Base-by-base conservation (phyloP, 2,888 invertebrate genomes). In the Phoenoteleia sp. region DNA sequence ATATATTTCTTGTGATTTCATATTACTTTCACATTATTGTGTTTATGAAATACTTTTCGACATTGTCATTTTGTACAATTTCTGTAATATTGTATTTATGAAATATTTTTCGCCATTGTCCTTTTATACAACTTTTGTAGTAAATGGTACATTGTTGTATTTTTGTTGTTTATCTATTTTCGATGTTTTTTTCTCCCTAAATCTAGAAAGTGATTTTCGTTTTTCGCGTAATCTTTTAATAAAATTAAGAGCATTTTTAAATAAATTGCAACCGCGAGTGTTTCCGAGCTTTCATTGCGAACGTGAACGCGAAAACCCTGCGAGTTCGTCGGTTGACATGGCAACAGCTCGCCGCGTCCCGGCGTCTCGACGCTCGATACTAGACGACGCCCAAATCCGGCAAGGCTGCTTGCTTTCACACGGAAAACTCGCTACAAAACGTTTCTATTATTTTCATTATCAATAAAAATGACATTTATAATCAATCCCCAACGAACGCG, bases 301-400 rank as follows among this genome's bases (percentile, higher is more conserved):
- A 75, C 75, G 58, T 72, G 77, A 81, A 86, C 58, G 81, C 69
- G 83, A 77, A 86, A 86, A 86, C 77, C 83, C 84, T 77, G 91
- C 87, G 91, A 91, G 91, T 92, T 90, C 89, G 93, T 91, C 92
- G 93, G 93, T 93, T 91, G 93, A 90, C 93, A 93, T 93, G 93
- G 93, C 91, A 93, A 93, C 93, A 92, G 92, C 92, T 93, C 91
- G 87, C 90, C 90, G 92, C 93, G 92, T 92, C 82, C 82, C 93
- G 93, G 93, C 92, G 90, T 92, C 92, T 89, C 90, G 90, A 90
- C 93, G 93, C 92, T 93, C 93, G 92, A 93, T 93, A 93, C 92
- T 92, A 92, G 93, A 93, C 92, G 91, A 92, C 93, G 91, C 91
- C 92, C 91, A 91, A 91, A 91, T 90, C 90, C 88, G 86, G 89